A percentile compares a stretch with the other conserved stretches of the same genome.
Evolutionary conservation across 2,797 vertebrate species (phyloP).

Genomic region (Monodelphis domestica): DNA sequence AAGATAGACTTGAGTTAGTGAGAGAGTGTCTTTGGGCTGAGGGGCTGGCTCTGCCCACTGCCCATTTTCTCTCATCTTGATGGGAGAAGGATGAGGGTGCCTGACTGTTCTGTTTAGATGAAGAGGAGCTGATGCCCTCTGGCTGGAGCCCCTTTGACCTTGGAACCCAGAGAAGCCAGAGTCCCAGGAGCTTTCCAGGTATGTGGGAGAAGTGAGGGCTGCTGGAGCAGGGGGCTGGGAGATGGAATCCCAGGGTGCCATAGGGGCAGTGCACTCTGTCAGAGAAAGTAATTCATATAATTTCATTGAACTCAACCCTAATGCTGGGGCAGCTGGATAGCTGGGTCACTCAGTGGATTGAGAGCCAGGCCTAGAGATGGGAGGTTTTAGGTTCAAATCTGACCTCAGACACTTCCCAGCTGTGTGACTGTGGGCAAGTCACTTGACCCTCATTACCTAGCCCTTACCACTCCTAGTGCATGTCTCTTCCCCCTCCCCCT

Average conservation of each 20-base stretch:
- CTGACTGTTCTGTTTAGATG: not conserved
- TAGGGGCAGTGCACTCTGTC: not conserved
- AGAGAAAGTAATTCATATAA: not conserved
- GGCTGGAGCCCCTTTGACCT: not conserved
- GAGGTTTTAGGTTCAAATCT: no score
- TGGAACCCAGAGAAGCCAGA: not conserved
- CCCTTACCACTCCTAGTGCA: no score
- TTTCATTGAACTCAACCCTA: not conserved
- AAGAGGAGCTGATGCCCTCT: not conserved
- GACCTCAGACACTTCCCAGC: no score
- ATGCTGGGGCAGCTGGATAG: no score
- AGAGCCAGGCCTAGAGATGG: no score
- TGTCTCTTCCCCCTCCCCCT: not conserved
- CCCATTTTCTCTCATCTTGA: not conserved
- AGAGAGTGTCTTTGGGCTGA: not conserved
- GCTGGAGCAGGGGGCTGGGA: not conserved
- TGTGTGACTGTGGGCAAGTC: no score
- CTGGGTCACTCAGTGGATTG: no score
- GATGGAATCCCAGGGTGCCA: not conserved
- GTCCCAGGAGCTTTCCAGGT: not conserved
- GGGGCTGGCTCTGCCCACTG: not conserved
- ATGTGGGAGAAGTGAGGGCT: not conserved
- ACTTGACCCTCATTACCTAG: no score
- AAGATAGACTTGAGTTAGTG: not conserved
- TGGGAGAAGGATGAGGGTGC: not conserved